Evolutionary conservation across 1,140 invertebrate species (phyloP).

Genomic region (Belonocnema kinseyi): DNA sequence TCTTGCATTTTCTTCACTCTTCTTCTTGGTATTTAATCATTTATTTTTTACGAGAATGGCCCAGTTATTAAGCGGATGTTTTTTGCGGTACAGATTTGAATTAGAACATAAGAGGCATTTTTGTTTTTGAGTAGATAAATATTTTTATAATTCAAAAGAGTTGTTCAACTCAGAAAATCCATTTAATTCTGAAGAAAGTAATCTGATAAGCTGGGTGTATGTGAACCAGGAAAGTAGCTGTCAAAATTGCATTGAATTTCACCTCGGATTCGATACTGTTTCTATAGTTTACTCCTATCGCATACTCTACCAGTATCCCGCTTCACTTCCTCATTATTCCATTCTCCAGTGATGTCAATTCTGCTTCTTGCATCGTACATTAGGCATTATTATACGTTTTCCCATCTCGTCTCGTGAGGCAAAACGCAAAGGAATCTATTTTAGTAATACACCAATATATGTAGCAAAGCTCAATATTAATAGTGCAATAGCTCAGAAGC

Average conservation of each 20-base stretch:
- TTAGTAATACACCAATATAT: not conserved
- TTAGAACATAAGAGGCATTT: too few relatives aligned
- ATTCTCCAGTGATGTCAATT: conserved; percentile 3
- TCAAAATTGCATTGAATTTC: not conserved
- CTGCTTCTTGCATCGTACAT: not conserved
- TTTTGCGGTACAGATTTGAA: too few relatives aligned
- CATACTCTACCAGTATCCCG: not conserved
- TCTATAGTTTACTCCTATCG: not conserved
- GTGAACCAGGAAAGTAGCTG: too few relatives aligned
- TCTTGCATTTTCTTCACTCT: too few relatives aligned
- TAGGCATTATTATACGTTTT: conserved; percentile 7
- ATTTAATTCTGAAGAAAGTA: too few relatives aligned
- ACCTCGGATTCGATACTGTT: not conserved
- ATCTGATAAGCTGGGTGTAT: too few relatives aligned
- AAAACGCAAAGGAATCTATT: conserved; percentile 10
- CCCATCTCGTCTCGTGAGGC: not conserved
- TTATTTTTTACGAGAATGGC: too few relatives aligned
- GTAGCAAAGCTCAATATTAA: conserved; percentile 7
- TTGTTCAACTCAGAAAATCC: too few relatives aligned
- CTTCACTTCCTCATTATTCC: not conserved
- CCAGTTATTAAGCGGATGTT: too few relatives aligned
- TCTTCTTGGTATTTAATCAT: too few relatives aligned
- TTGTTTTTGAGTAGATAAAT: too few relatives aligned
- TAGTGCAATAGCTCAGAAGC: not conserved
- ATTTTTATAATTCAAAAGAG: too few relatives aligned